Evolutionary conservation across 2,888 invertebrate genomes (phyloP).

Genomic region (Ormyrus labotus): DNA sequence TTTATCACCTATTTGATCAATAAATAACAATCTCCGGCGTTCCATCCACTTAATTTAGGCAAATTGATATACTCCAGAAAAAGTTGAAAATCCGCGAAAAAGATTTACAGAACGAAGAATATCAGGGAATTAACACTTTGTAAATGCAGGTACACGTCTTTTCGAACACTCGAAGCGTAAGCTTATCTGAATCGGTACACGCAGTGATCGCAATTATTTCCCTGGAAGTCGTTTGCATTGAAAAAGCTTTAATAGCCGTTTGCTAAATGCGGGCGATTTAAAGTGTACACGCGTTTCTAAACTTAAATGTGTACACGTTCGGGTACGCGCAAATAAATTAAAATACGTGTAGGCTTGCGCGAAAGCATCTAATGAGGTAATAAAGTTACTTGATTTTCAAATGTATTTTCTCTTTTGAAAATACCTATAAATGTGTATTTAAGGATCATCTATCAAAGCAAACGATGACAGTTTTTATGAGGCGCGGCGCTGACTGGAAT

Average conservation of each 20-base stretch:
- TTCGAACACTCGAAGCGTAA: not conserved
- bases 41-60: no score
- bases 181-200: conserved; percentile 5
- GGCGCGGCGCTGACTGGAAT: not conserved
- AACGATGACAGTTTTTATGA: not conserved
- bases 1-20: not conserved
- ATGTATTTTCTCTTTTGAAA: no score
- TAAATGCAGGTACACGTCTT: no score
- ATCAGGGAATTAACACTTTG: no score
- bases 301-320: not conserved
- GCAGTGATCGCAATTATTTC: conserved; percentile 21
- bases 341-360: no score
- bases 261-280: conserved; percentile 5
- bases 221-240: not conserved
- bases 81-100: no score
- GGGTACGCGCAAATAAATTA: not conserved
- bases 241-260: conserved; percentile 15
- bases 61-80: no score
- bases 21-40: not conserved
- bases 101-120: no score
- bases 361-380: no score
- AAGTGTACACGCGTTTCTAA: not conserved
- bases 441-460: no score
- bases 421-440: no score
- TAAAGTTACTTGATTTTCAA: no score